Base-by-base conservation (phyloP, 2,113 vertebrate species). In the Psittacus erithacus region DNA sequence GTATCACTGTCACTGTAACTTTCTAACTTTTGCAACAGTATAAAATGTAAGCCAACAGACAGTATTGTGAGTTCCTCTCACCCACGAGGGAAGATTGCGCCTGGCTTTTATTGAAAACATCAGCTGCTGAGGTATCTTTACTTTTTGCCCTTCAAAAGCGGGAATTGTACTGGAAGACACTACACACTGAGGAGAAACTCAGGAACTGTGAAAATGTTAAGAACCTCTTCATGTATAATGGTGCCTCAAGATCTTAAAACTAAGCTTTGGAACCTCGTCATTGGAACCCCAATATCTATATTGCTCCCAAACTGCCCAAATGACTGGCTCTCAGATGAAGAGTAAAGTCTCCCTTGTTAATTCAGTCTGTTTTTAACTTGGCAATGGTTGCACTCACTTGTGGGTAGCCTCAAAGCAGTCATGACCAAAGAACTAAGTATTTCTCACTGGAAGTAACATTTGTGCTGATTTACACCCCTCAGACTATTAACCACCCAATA, bases 391-490 rank as follows among this genome's bases (percentile, higher is more conserved):
- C 46, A 13, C 7, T 59, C 24, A 25, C 33, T 55, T 1, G 4
- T 19, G 35, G 82, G 35, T 7, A 64, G 38, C 52, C 41, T 79
- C 89, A 65, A 75, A 95, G 18, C 62, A 65, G 27, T 29, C 41
- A 41, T 49, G 87, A 60, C 31, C 6, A 14, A 68, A 35, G 28
- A 31, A 25, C 17, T 44, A 41, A 49, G 15, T 28, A 33, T 89
- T 95, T 84, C 28, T 60, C 33, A 18, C 38, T 27, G 7, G 49
- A 86, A 63, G 70, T 44, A 27, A 52, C 23, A 55, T 60, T 60
- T 82, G 43, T 60, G 57, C 77, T 38, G 29, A 71, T 86, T 93
- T 94, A 91, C 10, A 84, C 47, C 53, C 89, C 57, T 87, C 14
- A 17, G 2, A 2, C 35, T 50, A 15, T 35, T 68, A 50, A 60